A percentile compares a stretch with the other conserved stretches of the same genome.
Conservation (phyloP, 2,888 invertebrate genomes). For the Aleiodes alternator region DNA sequence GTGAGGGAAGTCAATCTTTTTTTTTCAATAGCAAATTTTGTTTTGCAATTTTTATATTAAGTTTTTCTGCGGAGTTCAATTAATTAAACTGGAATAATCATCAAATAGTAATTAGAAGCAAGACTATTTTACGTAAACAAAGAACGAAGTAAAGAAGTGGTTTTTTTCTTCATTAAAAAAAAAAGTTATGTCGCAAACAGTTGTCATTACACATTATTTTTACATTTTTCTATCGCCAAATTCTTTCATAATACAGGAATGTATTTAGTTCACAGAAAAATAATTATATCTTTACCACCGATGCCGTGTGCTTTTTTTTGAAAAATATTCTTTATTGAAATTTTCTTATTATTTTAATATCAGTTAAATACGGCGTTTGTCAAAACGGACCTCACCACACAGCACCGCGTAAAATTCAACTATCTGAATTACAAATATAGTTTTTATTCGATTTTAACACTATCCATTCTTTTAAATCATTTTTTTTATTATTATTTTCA, state of each 20-base stretch:
- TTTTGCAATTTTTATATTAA: not conserved
- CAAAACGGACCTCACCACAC: constrained; percentile 43
- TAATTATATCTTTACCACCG: constrained; percentile 55
- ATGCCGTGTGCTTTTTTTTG: constrained; percentile 45
- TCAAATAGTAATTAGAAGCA: constrained; percentile 1
- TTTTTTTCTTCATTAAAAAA: constrained; percentile 16
- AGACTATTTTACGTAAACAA: not conserved
- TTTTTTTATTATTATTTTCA: constrained; percentile 49
- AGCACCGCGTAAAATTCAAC: constrained; percentile 54
- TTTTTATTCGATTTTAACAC: constrained; percentile 61
- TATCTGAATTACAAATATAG: constrained; percentile 67
- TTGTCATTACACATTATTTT: constrained; percentile 33
- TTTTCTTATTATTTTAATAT: constrained; percentile 9
- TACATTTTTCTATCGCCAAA: constrained; percentile 30
- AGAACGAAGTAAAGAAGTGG: not conserved
- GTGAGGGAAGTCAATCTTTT: constrained; percentile 7
- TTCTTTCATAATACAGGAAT: constrained; percentile 65
- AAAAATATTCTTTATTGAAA: constrained; percentile 17
- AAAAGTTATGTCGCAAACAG: constrained; percentile 43
- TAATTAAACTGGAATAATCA: constrained; percentile 18
- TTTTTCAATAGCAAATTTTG: not conserved
- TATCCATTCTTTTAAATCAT: constrained; percentile 57
- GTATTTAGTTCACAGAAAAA: constrained; percentile 66
- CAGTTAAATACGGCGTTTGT: constrained; percentile 4
- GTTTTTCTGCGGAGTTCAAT: too few relatives aligned